Evolutionary conservation across 2,888 invertebrate species (phyloP), one percentile per base, ranked within the genome.

Genomic region (Phymatocera aterrima): DNA sequence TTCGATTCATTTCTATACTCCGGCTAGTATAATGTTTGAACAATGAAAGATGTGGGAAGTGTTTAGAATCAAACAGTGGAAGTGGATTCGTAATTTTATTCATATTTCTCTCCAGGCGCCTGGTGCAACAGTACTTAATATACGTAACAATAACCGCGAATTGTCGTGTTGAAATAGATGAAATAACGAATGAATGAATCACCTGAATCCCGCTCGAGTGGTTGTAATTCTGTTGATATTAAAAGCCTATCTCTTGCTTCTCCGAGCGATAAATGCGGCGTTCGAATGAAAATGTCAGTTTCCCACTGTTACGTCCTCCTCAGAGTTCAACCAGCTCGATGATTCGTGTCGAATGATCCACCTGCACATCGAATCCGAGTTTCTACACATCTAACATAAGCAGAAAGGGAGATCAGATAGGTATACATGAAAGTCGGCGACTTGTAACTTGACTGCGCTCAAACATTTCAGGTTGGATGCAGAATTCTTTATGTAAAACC

Each of bases 301-400:
- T 46, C 46, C 51, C 72, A 64, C 37, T 37, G 64, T 37, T 60
- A 4, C 24, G 24, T 68, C 46, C 68, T 24, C 68, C 31, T 68
- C 34, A 21, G 21, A 10, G 5, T 68, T 43, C n/a, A 28, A 43
- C 31, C 61, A 28, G 57, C 64, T 37, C 46, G 46, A 68, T 46
- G 46, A 68, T 68, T 68, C 68, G 68, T 43, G 24, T 48, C 31
- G 72, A 72, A 72, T 72, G 31, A 72, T 72, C 43, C n/a, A 18
- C 51, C 72, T 34, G 8, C 18, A 51, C 51, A 72, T 48, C 48
- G 48, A 72, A n/a, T n/a, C n/a, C 18, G 15, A 43, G 28, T 24
- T n/a, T 40, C 15, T 46, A 24, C 2, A 24, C 31, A 43, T 15
- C 21, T 15, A n/a, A 15, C 15, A 28, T 28, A 57, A 57, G 2